A percentile compares a stretch with the other conserved stretches of the same genome.
Evolutionary conservation across 2,113 vertebrate genomes (phyloP).

Genomic region (Talpa occidentalis): DNA sequence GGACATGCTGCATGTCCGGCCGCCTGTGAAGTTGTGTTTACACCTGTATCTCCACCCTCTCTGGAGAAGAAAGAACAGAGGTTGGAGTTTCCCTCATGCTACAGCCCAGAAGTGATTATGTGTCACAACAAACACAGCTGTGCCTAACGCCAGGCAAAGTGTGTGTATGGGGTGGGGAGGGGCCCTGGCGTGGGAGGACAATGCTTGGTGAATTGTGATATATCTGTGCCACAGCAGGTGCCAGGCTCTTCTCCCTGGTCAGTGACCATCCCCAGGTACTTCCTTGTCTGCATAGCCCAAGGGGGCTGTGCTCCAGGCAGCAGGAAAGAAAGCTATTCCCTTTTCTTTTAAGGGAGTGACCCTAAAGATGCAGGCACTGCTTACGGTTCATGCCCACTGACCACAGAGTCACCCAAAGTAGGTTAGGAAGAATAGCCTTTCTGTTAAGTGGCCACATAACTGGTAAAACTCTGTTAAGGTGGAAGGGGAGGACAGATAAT

Average conservation of each 20-base stretch:
- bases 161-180: fast-evolving
- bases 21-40: not conserved
- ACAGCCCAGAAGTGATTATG: too few relatives aligned
- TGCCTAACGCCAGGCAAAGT: not conserved
- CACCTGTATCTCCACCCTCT: not conserved
- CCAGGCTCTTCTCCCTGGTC: too few relatives aligned
- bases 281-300: not conserved
- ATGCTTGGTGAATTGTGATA: not conserved
- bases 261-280: fast-evolving
- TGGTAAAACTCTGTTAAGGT: too few relatives aligned
- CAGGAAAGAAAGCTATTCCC: not conserved
- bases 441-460: too few relatives aligned
- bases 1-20: not conserved
- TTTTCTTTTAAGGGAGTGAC: not conserved
- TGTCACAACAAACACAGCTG: not conserved
- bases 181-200: too few relatives aligned
- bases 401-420: not conserved
- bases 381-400: fast-evolving
- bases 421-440: not conserved
- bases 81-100: not conserved
- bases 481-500: not conserved
- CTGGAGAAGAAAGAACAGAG: not conserved
- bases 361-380: fast-evolving
- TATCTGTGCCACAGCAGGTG: not conserved
- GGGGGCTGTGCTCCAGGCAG: not conserved